Conservation (phyloP, 1,140 invertebrate genomes). For the Cardiocondyla obscurior region DNA sequence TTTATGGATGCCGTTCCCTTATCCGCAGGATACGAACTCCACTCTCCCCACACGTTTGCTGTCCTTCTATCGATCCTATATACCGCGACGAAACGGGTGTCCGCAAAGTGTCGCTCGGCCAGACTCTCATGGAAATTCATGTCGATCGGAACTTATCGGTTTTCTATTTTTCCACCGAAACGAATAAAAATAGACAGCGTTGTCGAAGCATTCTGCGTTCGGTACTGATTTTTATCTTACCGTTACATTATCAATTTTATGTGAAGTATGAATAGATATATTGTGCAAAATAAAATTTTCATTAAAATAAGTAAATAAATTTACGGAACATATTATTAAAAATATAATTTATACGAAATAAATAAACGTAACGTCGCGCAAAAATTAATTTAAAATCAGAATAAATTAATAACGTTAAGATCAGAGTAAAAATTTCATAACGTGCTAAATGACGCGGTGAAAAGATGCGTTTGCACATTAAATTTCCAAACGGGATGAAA, state of each 20-base stretch:
- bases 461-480: background rate
- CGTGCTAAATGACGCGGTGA: background rate
- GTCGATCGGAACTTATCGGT: background rate
- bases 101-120: slow-evolving; percentile 56
- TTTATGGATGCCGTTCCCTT: slow-evolving; percentile 84
- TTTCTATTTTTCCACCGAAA: background rate
- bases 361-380: background rate
- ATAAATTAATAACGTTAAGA: background rate
- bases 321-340: background rate
- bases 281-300: background rate
- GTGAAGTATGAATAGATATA: background rate
- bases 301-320: background rate
- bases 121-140: slow-evolving; percentile 10
- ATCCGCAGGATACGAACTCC: slow-evolving; percentile 83
- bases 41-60: slow-evolving; percentile 81
- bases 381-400: slow-evolving; percentile 7
- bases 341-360: background rate
- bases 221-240: background rate
- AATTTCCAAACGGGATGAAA: background rate
- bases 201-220: background rate
- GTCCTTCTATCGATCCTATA: slow-evolving; percentile 83
- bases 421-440: background rate
- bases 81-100: slow-evolving; percentile 81
- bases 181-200: background rate
- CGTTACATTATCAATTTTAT: background rate